A percentile compares a stretch with the other conserved stretches of the same genome.
Conservation (phyloP, 2,888 invertebrate genomes). For the Diabrotica balteata region DNA sequence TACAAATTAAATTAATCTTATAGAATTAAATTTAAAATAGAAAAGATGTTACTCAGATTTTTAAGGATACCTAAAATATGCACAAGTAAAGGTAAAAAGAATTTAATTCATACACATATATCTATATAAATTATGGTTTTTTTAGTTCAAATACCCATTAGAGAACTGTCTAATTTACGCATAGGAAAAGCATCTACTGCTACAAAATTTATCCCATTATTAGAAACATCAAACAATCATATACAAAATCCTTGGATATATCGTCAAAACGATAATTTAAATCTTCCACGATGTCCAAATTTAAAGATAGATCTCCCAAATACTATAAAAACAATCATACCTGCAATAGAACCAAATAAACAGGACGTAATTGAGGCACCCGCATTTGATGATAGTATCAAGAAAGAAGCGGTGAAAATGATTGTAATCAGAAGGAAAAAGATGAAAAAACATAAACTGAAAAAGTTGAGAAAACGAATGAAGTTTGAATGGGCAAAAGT, state of each 20-base stretch:
- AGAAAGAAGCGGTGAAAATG: slow-evolving; percentile 75
- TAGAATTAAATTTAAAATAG: background rate
- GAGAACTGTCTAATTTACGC: slow-evolving; percentile 19
- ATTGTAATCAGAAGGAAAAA: slow-evolving; percentile 81
- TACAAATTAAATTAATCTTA: no score
- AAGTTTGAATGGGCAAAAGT: slow-evolving; percentile 77
- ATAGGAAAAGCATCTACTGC: slow-evolving; percentile 21
- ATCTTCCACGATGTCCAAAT: slow-evolving; percentile 43
- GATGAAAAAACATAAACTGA: slow-evolving; percentile 87
- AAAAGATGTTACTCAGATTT: slow-evolving; percentile 17
- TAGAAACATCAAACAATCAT: slow-evolving; percentile 17
- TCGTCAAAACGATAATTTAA: slow-evolving; percentile 49
- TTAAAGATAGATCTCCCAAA: slow-evolving; percentile 49
- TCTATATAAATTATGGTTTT: background rate
- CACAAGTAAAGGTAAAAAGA: slow-evolving; percentile 5
- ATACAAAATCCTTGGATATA: slow-evolving; percentile 52
- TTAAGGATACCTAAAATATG: slow-evolving; percentile 15
- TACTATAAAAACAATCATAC: slow-evolving; percentile 43
- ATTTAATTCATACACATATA: no score
- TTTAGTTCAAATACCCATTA: slow-evolving; percentile 11
- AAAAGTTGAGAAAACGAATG: slow-evolving; percentile 81
- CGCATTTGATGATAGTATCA: slow-evolving; percentile 55
- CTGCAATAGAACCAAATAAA: slow-evolving; percentile 41
- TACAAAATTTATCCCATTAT: slow-evolving; percentile 5
- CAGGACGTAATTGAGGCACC: slow-evolving; percentile 49